Evolutionary conservation across 2,797 vertebrate genomes (phyloP).

Genomic region (Choloepus didactylus): DNA sequence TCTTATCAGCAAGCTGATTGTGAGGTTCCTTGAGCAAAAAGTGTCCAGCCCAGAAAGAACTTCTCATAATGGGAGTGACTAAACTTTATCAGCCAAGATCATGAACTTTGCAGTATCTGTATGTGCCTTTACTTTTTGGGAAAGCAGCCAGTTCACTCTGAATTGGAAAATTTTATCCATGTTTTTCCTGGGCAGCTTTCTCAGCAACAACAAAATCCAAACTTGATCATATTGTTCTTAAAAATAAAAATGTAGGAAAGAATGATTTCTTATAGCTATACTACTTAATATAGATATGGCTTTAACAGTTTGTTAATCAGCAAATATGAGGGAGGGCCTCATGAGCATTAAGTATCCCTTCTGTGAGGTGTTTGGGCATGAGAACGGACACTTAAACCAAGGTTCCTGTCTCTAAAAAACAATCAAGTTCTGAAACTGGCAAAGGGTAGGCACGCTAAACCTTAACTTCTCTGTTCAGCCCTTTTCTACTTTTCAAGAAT

Average conservation of each 20-base stretch:
- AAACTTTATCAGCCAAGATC: background rate
- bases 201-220: background rate
- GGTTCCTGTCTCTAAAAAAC: background rate
- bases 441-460: no score
- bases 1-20: background rate
- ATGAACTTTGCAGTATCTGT: background rate
- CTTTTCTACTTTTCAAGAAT: no score
- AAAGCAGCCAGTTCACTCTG: background rate
- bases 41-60: background rate
- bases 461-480: no score
- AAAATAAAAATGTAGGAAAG: background rate
- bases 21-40: background rate
- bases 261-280: background rate
- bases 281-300: background rate
- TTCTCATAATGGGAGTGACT: background rate
- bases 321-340: background rate
- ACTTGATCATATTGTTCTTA: background rate
- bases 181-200: conserved; percentile 21
- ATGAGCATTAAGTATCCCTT: background rate
- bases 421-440: background rate
- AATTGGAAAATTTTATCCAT: background rate
- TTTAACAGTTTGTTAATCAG: background rate
- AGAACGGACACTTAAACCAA: background rate
- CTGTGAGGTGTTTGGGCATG: background rate
- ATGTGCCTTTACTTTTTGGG: background rate